phyloP scores from a whole-genome alignment of 2,113 vertebrate species.

The Hippocampus zosterae region DNA sequence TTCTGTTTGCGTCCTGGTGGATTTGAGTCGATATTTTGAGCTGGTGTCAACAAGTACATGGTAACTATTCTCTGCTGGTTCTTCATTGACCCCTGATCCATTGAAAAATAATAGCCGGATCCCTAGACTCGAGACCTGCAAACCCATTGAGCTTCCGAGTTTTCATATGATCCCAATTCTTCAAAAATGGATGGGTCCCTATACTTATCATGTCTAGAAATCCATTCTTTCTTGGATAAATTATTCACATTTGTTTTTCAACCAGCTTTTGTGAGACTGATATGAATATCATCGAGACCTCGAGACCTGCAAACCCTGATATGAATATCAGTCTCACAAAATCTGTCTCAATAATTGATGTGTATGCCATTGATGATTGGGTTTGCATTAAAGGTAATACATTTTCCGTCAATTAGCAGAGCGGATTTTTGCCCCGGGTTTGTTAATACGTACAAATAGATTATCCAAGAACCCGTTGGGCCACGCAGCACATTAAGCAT shows the following conservation, averaged over 20 bases:
- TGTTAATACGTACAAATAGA: conserved; percentile 68
- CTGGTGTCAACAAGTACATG: conserved; percentile 48
- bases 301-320: too few species aligned
- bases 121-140: conserved; percentile 53
- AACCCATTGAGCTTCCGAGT: conserved; percentile 49
- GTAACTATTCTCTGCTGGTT: conserved; percentile 69
- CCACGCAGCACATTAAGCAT: conserved; percentile 68
- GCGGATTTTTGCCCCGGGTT: conserved; percentile 55
- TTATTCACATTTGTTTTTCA: conserved; percentile 73
- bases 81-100: conserved; percentile 66
- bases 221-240: conserved; percentile 54
- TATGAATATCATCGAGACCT: too few species aligned
- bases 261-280: conserved; percentile 60
- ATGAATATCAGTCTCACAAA: too few species aligned
- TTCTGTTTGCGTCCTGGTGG: conserved; percentile 32
- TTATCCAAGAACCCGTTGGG: conserved; percentile 62
- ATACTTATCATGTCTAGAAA: conserved; percentile 49
- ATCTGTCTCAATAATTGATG: conserved; percentile 77
- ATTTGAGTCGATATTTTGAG: conserved; percentile 51
- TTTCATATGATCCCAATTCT: conserved; percentile 32
- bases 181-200: conserved; percentile 52
- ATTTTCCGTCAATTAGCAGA: conserved; percentile 53
- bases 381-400: conserved; percentile 72
- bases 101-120: conserved; percentile 69
- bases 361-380: conserved; percentile 74